Conservation (phyloP, 2,888 invertebrate species). For the Alcis repandata region DNA sequence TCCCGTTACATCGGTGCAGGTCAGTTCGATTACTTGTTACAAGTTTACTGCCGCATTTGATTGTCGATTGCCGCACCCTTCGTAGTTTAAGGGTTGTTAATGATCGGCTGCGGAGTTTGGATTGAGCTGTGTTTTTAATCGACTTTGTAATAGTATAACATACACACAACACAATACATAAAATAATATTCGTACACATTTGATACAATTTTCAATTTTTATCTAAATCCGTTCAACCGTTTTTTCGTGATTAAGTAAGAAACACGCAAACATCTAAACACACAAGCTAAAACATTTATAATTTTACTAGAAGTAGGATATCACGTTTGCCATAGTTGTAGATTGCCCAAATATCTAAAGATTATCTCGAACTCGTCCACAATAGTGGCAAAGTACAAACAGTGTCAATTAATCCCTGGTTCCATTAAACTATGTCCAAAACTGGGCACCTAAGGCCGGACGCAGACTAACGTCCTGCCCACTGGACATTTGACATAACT, state of each 20-base stretch:
- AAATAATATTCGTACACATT: too few species aligned
- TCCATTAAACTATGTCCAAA: constrained; percentile 39
- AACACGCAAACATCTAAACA: too few species aligned
- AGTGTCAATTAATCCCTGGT: constrained; percentile 31
- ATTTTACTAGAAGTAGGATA: too few species aligned
- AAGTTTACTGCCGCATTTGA: constrained; percentile 26
- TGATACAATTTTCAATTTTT: too few species aligned
- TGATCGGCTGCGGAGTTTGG: constrained; percentile 5
- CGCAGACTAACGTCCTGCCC: constrained; percentile 46
- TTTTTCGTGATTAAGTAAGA: too few species aligned
- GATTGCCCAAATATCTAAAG: not conserved
- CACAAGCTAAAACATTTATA: too few species aligned
- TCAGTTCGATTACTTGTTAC: constrained; percentile 30
- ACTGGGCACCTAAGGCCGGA: constrained; percentile 47
- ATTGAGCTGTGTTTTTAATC: not conserved
- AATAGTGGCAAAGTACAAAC: constrained; percentile 28
- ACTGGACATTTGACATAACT: not conserved
- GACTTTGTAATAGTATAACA: too few species aligned
- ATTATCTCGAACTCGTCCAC: constrained; percentile 11
- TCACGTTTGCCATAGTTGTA: not conserved
- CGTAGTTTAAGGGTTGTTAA: constrained; percentile 27
- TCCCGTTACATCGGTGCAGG: constrained; percentile 15
- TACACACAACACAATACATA: too few species aligned
- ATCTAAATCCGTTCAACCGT: too few species aligned
- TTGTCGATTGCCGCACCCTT: too few species aligned